Percentiles rank a stretch among this genome's conserved stretches.
Evolutionary conservation across 1,140 invertebrate genomes (phyloP).

Genomic region (Cecropterus lyciades): DNA sequence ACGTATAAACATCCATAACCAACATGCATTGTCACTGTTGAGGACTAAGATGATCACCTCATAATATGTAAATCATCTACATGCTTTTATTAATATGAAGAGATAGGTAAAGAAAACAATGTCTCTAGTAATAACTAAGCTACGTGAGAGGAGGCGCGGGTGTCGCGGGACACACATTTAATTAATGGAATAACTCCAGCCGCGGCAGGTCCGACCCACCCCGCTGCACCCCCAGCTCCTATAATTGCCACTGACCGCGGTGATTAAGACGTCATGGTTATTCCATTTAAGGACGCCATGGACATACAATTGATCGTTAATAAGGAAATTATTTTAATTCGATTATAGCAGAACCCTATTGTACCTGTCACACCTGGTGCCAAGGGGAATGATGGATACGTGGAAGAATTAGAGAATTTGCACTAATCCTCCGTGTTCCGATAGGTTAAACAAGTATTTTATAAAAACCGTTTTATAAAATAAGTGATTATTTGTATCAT

Average conservation of each 20-base stretch:
- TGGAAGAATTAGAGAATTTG: neutral
- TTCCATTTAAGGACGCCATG: slow-evolving; percentile 14
- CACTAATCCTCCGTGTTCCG: neutral
- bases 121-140: slow-evolving; percentile 4
- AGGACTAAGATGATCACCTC: too few species aligned
- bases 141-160: slow-evolving; percentile 36
- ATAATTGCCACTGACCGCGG: slow-evolving; percentile 24
- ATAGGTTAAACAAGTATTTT: too few species aligned
- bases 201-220: slow-evolving; percentile 23
- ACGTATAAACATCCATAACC: too few species aligned
- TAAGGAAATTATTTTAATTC: slow-evolving; percentile 24
- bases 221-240: slow-evolving; percentile 30
- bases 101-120: too few species aligned
- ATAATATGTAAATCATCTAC: too few species aligned
- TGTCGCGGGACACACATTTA: slow-evolving; percentile 57
- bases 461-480: too few species aligned
- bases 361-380: neutral
- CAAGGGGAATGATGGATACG: neutral
- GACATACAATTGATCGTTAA: slow-evolving; percentile 13
- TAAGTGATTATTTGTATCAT: too few species aligned
- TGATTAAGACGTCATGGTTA: slow-evolving; percentile 31
- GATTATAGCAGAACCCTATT: slow-evolving; percentile 12
- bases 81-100: too few species aligned
- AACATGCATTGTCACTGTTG: too few species aligned
- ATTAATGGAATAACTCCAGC: slow-evolving; percentile 76